phyloP scores from a whole-genome alignment of 1,140 invertebrate genomes.

The Macrotrachela quadricornifera region DNA sequence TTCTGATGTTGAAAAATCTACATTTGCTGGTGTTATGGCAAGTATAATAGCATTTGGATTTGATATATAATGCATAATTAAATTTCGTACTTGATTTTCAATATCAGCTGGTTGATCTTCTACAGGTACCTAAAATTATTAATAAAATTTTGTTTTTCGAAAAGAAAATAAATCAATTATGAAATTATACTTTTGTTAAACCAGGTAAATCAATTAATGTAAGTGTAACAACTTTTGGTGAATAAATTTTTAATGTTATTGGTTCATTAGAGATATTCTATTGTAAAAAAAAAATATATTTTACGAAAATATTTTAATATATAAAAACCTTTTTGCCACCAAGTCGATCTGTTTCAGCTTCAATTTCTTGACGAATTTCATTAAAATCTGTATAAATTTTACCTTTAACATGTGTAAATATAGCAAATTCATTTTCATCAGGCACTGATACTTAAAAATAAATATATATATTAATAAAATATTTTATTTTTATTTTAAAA shows the following conservation, averaged over 20 bases:
- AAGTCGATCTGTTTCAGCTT: slow-evolving; percentile 67
- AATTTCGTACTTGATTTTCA: slow-evolving; percentile 35
- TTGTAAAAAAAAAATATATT: slow-evolving; percentile 5
- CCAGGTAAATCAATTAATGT: slow-evolving; percentile 93
- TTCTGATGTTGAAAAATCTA: slow-evolving; percentile 31
- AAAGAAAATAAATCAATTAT: no score
- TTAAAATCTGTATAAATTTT: slow-evolving; percentile 76
- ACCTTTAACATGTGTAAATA: slow-evolving; percentile 75
- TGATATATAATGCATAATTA: slow-evolving; percentile 35
- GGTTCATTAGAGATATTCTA: slow-evolving; percentile 83
- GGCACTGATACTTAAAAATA: no score
- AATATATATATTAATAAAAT: background rate
- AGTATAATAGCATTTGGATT: slow-evolving; percentile 43
- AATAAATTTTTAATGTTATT: slow-evolving; percentile 85
- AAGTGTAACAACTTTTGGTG: slow-evolving; percentile 72
- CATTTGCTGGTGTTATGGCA: slow-evolving; percentile 30
- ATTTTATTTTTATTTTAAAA: slow-evolving; percentile 1
- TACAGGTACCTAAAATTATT: slow-evolving; percentile 21
- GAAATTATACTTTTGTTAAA: slow-evolving; percentile 59
- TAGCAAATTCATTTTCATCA: slow-evolving; percentile 70
- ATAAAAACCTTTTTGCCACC: slow-evolving; percentile 59
- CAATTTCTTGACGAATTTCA: slow-evolving; percentile 67
- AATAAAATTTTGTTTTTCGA: no score
- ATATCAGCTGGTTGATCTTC: slow-evolving; percentile 42
- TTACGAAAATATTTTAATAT: no score